Evolutionary conservation across 2,888 invertebrate species (phyloP).

Genomic region (Strigamia maritima): DNA sequence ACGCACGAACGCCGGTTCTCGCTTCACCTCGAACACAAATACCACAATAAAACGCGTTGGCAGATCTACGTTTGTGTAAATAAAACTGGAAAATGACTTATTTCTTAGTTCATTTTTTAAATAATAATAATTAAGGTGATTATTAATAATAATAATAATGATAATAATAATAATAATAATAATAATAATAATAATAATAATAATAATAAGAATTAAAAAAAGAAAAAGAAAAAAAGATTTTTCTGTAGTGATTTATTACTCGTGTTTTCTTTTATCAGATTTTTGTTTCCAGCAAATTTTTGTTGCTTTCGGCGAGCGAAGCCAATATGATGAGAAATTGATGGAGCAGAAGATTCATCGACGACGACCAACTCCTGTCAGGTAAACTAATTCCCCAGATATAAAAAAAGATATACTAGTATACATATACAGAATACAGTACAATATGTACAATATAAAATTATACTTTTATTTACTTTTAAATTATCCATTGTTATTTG

Average conservation of each 20-base stretch:
- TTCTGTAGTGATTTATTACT: conserved; percentile 16
- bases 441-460: too few relatives aligned
- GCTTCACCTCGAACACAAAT: conserved; percentile 16
- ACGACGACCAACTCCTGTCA: conserved; percentile 20
- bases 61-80: conserved; percentile 25
- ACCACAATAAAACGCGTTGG: conserved; percentile 27
- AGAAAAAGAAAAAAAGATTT: neutral
- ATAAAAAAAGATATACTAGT: too few relatives aligned
- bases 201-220: conserved; percentile 1
- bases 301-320: neutral
- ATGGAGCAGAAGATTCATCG: neutral
- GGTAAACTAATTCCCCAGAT: neutral
- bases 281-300: neutral
- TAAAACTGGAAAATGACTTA: conserved; percentile 18
- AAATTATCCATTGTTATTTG: too few relatives aligned
- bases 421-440: too few relatives aligned
- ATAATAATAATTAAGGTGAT: neutral
- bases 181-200: neutral
- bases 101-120: conserved; percentile 15
- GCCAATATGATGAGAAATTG: neutral
- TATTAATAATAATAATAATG: neutral
- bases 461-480: neutral
- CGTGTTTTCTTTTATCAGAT: conserved; percentile 2
- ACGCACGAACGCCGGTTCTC: conserved; percentile 22
- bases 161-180: conserved; percentile 2